Conservation (phyloP, 2,888 invertebrate species). For the Bombylius discolor region DNA sequence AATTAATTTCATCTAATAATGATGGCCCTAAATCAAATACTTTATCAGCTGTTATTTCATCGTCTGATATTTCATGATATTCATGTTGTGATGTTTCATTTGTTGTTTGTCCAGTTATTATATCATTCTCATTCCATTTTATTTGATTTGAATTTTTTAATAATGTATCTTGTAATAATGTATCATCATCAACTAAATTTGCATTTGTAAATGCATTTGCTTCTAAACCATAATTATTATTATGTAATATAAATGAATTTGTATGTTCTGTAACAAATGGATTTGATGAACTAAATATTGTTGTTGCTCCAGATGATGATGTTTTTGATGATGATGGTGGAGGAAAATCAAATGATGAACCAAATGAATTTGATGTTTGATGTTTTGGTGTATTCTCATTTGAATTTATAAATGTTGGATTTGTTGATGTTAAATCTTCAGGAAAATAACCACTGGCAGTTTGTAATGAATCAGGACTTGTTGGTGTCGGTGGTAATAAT, state of each 20-base stretch:
- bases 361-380: slow-evolving; percentile 21
- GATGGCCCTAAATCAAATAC: slow-evolving; percentile 72
- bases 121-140: slow-evolving; percentile 3
- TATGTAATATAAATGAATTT: slow-evolving; percentile 25
- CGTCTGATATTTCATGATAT: slow-evolving; percentile 73
- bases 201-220: slow-evolving; percentile 22
- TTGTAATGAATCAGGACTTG: slow-evolving; percentile 36
- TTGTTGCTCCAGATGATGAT: neutral
- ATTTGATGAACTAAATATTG: slow-evolving; percentile 24
- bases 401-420: slow-evolving; percentile 35
- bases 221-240: slow-evolving; percentile 32
- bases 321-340: slow-evolving; percentile 13
- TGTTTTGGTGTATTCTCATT: slow-evolving; percentile 35
- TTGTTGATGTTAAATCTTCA: slow-evolving; percentile 29
- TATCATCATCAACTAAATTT: slow-evolving; percentile 18
- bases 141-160: neutral
- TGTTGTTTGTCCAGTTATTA: neutral
- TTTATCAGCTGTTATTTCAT: slow-evolving; percentile 43
- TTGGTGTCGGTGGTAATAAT: slow-evolving; percentile 41
- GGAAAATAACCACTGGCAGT: slow-evolving; percentile 37
- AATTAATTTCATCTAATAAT: slow-evolving; percentile 77
- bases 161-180: slow-evolving; percentile 1
- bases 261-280: slow-evolving; percentile 25
- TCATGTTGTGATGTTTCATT: slow-evolving; percentile 42
- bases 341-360: slow-evolving; percentile 31